Base-by-base conservation (phyloP, 1,140 invertebrate species). In the Hylaeus anthracinus region DNA sequence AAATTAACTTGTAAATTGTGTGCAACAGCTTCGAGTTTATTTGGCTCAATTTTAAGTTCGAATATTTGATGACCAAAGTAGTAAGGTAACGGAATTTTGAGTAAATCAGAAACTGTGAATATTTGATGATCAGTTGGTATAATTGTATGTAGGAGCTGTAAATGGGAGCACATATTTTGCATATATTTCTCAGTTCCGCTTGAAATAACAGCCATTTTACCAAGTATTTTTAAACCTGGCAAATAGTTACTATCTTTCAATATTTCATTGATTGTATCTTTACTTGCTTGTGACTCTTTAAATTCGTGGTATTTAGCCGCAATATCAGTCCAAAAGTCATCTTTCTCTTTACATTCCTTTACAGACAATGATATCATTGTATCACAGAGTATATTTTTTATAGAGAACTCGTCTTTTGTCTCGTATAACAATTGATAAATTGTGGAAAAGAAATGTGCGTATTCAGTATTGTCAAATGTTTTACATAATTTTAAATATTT, bases 61-160 rank as follows among this genome's bases (percentile, higher is more conserved):
- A 95, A 95, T 81, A 95, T 93, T 63, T 95, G 91, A 86, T 95
- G 93, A 1, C 95, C 94, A 69, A 95, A 89, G 55, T 92, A 92
- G 64, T 81, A 86, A 78, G 92, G 85, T 1, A 92, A 67, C 1
- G 91, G 87, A 15, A 87, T 83, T 67, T 85, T 87, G 5, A 93
- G 71, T 51, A 93, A 83, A 65, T 74, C 80, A n/a, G 84, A 82
- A 65, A 89, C 77, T 26, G 83, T 89, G 10, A 78, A 26, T 70
- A 63, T 61, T 9, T 26, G 26, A 26, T 83, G 56, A 45, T 72
- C 53, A 37, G 56, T 82, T 51, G 88, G 90, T 63, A 91, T 82
- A 43, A 92, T 90, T 1, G 79, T 85, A 1, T 82, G 69, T 12
- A 92, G 56, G 55, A 90, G 80, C 65, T 89, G 73, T 5, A 92